Base-by-base conservation (phyloP, 92 coral and sea anemone species). In the Paramuricea clavata region DNA sequence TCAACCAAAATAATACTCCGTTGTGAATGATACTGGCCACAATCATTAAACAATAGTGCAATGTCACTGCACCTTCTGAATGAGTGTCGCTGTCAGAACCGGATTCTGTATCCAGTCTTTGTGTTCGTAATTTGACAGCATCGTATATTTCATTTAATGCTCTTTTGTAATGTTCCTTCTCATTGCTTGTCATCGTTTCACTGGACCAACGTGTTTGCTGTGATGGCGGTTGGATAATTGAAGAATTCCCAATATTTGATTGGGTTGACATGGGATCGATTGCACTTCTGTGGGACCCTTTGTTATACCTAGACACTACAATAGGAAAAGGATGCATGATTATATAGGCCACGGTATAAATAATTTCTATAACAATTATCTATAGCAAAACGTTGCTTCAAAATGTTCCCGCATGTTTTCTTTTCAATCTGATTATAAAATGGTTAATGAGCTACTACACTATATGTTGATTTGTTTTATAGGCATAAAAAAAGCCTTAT, bases 61-160 rank as follows among this genome's bases (percentile, higher is more conserved):
- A 89, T 52, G 81, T 87, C n/a, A 68, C 91, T 47, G 96, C 87
- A 54, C 62, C 27, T 64, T 93, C 98, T 19, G 91, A 86, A 19
- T 74, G 42, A 12, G 54, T 70, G 5, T 86, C 90, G 28, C 44
- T 89, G 28, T 76, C 88, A 4, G 72, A 88, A 15, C 85, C 90
- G 43, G 93, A 78, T 26, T 86, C 78, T 25, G 96, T 49, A 35
- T 94, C 98, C 19, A 91, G 25, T 59, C 91, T 87, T 74, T 87
- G 80, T 33, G 95, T 89, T 5, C 98, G 94, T 76, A 94, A 87
- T 28, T 94, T 92, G 28, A 97, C 97, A 57, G 95, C 94, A 67
- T 93, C 91, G 75, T 96, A 96, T 93, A 96, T 96, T 78, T 96
- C 98, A 57, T 94, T 93, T 36, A 96, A 82, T 35, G 99, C 99